phyloP scores from a whole-genome alignment of 2,797 vertebrate genomes.

The Gymnodraco acuticeps region DNA sequence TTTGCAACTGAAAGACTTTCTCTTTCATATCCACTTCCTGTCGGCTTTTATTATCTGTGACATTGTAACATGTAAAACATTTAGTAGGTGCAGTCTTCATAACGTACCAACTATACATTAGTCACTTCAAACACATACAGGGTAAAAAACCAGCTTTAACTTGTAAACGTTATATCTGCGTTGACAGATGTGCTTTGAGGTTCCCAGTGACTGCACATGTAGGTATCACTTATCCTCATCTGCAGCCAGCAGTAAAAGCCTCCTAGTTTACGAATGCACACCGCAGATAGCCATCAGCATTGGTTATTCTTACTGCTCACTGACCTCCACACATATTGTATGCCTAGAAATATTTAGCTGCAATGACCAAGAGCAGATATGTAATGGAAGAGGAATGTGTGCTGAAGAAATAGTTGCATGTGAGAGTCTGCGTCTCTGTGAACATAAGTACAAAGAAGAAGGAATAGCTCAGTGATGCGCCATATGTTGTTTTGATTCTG shows the following conservation, averaged over 20 bases:
- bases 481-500: conserved; percentile 82
- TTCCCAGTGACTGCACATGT: conserved; percentile 57
- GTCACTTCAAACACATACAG: conserved; percentile 19
- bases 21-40: conserved; percentile 31
- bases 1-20: conserved; percentile 35
- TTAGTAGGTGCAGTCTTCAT: conserved; percentile 7
- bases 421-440: conserved; percentile 42
- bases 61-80: conserved; percentile 18
- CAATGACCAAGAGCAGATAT: conserved; percentile 15
- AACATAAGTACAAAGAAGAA: conserved; percentile 66
- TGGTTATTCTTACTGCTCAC: conserved; percentile 44
- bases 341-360: conserved; percentile 33
- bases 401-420: conserved; percentile 35
- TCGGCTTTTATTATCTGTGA: conserved; percentile 39
- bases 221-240: conserved; percentile 68
- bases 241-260: conserved; percentile 65
- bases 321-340: conserved; percentile 53
- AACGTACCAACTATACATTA: conserved; percentile 9
- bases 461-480: conserved; percentile 74
- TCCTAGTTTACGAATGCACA: conserved; percentile 53
- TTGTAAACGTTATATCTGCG: conserved; percentile 45
- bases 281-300: conserved; percentile 59
- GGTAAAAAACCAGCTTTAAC: conserved; percentile 32
- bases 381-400: conserved; percentile 38
- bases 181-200: conserved; percentile 63